Base-by-base conservation (phyloP, 2,888 invertebrate species). In the Torymus aiolomorphi region DNA sequence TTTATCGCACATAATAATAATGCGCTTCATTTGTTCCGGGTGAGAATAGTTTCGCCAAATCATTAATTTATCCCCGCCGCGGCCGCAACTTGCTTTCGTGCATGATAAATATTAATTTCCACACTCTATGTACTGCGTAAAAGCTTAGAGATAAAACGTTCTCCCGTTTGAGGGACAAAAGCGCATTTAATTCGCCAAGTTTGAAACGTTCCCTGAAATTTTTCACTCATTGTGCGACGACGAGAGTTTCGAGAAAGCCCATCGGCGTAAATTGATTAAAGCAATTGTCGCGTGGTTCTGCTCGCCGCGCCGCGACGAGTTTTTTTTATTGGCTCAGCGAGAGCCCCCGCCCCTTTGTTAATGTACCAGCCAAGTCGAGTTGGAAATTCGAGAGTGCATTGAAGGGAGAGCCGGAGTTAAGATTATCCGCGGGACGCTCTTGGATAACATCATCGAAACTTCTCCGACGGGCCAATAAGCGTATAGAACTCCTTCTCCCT, bases 391-490 rank as follows among this genome's bases (percentile, higher is more conserved):
- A 18, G 51, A 57, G 56, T n/a, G 18, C 11, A 24, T 31, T 24
- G 8, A 31, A 51, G n/a, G n/a, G 56, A 67, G 51, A n/a, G 13
- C 18, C 16, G 31, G 31, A 12, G 49, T 20, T 66, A 66, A 67
- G 76, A 67, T 61, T 61, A 61, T 78, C 78, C 69, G 31, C n/a
- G 3, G 20, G 61, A 49, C 12, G 14, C 61, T 24, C 52, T 66
- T 52, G 69, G 76, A 80, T 76, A 76, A 76, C 49, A 76, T 76
- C 76, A 59, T 67, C 72, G 67, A 76, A 76, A 56, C 74, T 54
- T 63, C 63, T 14, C 24, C 42, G 51, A 42, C 57, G 65, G 51
- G 51, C 71, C 63, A 71, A 70, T 67, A 66, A 67, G 67, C 20
- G 49, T 12, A 13, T 14, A 42, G 24, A n/a, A 24, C 12, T 62